Percentiles rank a stretch among this genome's conserved stretches.
phyloP scores from a whole-genome alignment of 2,888 invertebrate species.

The Leucania comma region DNA sequence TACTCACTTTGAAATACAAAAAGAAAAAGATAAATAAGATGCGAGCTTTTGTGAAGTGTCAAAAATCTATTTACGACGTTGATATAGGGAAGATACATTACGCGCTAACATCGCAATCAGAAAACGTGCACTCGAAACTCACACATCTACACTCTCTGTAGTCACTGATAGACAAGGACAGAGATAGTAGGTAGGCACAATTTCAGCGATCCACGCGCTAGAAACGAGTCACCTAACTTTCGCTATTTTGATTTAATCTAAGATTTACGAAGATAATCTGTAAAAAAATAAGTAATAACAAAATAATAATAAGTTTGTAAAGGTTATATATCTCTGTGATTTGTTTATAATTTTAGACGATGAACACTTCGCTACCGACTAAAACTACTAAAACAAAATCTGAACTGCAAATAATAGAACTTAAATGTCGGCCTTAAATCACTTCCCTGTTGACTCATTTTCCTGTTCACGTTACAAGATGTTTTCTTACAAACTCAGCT shows the following conservation, averaged over 20 bases:
- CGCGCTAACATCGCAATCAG: too few relatives aligned
- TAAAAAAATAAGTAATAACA: too few relatives aligned
- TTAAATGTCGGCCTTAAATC: slow-evolving; percentile 3
- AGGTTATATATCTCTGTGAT: not conserved
- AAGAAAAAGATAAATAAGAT: not conserved
- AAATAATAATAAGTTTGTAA: too few relatives aligned
- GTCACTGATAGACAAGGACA: too few relatives aligned
- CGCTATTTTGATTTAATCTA: too few relatives aligned
- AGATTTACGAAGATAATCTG: too few relatives aligned
- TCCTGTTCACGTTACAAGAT: slow-evolving; percentile 19
- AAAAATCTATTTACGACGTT: not conserved
- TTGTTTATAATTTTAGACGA: not conserved
- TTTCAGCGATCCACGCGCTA: too few relatives aligned
- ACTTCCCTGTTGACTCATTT: slow-evolving; percentile 20
- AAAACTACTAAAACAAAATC: not conserved
- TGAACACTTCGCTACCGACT: not conserved
- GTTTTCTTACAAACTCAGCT: slow-evolving; percentile 39
- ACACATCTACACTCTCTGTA: too few relatives aligned
- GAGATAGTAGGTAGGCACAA: too few relatives aligned
- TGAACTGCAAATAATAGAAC: not conserved
- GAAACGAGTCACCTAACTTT: too few relatives aligned
- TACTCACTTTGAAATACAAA: not conserved
- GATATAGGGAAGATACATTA: too few relatives aligned
- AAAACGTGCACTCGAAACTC: too few relatives aligned
- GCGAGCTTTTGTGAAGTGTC: not conserved